Evolutionary conservation across 1,140 invertebrate species (phyloP).

Genomic region (Leptopilina clavipes): DNA sequence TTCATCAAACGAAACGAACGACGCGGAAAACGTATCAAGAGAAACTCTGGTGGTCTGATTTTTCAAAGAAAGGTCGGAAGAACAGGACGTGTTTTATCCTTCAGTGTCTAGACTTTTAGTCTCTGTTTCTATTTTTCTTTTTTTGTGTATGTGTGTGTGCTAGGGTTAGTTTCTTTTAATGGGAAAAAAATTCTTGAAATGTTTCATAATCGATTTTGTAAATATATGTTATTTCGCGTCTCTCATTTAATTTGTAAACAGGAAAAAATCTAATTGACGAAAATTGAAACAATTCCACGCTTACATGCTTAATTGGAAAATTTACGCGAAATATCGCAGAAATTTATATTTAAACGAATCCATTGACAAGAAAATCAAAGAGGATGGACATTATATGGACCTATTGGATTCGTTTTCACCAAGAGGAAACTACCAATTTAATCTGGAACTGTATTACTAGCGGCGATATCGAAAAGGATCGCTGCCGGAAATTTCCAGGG

Average conservation of each 20-base stretch:
- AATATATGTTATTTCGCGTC: too few species aligned
- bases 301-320: too few species aligned
- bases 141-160: too few species aligned
- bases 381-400: slow-evolving; percentile 2
- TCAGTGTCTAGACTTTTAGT: not conserved
- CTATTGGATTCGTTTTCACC: slow-evolving; percentile 32
- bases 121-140: not conserved
- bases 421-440: slow-evolving; percentile 20
- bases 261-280: not conserved
- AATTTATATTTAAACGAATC: not conserved
- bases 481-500: slow-evolving; percentile 35
- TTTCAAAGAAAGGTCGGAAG: slow-evolving; percentile 35
- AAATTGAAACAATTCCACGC: too few species aligned
- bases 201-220: too few species aligned
- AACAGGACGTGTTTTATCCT: not conserved
- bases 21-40: slow-evolving; percentile 39
- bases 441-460: slow-evolving; percentile 10
- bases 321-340: too few species aligned
- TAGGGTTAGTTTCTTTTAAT: not conserved
- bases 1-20: slow-evolving; percentile 39
- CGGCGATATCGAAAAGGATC: slow-evolving; percentile 24
- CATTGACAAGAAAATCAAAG: slow-evolving; percentile 7
- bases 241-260: too few species aligned
- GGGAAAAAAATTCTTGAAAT: not conserved
- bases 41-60: slow-evolving; percentile 37